Base-by-base conservation (phyloP, 2,888 invertebrate species). In the Brenthis ino region DNA sequence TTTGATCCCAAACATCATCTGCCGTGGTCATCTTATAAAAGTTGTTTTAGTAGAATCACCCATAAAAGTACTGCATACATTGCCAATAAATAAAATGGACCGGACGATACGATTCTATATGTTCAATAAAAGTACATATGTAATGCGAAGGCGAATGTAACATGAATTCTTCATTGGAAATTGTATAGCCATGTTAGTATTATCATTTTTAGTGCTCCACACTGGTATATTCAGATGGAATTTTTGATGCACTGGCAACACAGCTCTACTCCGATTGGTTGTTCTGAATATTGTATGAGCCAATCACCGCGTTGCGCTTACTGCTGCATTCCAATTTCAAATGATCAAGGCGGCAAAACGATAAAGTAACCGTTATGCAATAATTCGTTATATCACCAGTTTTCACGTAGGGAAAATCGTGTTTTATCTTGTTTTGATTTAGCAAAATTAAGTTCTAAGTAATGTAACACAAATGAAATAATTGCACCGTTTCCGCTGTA, bases 181-280 rank as follows among this genome's bases (percentile, higher is more conserved):
- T 92, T 91, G 92, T 92, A 90, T 91, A 82, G 83, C 86, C 88
- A 90, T 88, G 90, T 91, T 89, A 87, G 92, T 85, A 93, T 93
- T 93, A 93, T 93, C 92, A 93, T 93, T 93, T 93, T 93, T 93
- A 93, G 93, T 92, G 90, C 92, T 91, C 82, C 92, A 93, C 92
- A 92, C 89, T 87, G 79, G 83, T 87, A 89, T 89, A 91, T 90
- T 91, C 93, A 93, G 93, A 93, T 93, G 90, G 93, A 93, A 93
- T 93, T 93, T 93, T 93, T 93, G 93, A 93, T 93, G 92, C 92
- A 93, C 91, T 91, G 91, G 93, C 91, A 88, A 92, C 92, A 91
- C 91, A 90, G 90, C 82, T 88, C 87, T 79, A 82, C 80, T 86
- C 87, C 91, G 85, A 93, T 93, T 93, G 92, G 93, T 81, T 78